Base-by-base conservation (phyloP, 2,888 invertebrate genomes). In the Nysson spinosus region DNA sequence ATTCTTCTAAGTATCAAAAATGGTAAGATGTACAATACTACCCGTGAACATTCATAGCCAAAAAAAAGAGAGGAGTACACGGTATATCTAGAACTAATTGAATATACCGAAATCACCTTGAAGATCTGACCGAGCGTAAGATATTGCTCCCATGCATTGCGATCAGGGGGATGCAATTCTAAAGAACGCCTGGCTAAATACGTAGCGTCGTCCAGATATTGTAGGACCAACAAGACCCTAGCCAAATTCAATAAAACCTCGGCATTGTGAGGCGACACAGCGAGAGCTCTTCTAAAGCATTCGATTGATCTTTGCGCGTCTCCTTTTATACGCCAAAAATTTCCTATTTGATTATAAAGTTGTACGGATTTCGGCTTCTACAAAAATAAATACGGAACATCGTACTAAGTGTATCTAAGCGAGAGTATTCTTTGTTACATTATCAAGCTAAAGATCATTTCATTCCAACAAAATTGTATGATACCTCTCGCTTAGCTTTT, bases 81-180 rank as follows among this genome's bases (percentile, higher is more conserved):
- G n/a, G n/a, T n/a, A n/a, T n/a, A n/a, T n/a, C n/a, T n/a, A n/a
- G n/a, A n/a, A n/a, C n/a, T n/a, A n/a, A n/a, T n/a, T 9, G 7
- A 42, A 34, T 32, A 24, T n/a, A 5, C 34, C 14, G 5, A 4
- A 16, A 32, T 46, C 62, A 88, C 88, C 88, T 95, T 96, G 83
- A 96, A 94, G 86, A 96, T 96, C 88, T 96, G 96, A 4, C 96
- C 96, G 51, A 96, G 90, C 4, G 96, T 96, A 85, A 96, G 95
- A 88, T 96, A 95, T 87, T 96, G 96, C 83, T 95, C 94, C 96
- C 96, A 96, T 1, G 95, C 94, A 83, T 93, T 94, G 82, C 94
- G 93, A 83, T 95, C 95, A 0, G 94, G 93, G 20, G 95, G 92
- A 84, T 95, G 95, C 57, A 95, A 93, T 81, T 95, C 95, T 32